Conservation (phyloP, 2,888 invertebrate species). For the Ypsolopha scabrella region DNA sequence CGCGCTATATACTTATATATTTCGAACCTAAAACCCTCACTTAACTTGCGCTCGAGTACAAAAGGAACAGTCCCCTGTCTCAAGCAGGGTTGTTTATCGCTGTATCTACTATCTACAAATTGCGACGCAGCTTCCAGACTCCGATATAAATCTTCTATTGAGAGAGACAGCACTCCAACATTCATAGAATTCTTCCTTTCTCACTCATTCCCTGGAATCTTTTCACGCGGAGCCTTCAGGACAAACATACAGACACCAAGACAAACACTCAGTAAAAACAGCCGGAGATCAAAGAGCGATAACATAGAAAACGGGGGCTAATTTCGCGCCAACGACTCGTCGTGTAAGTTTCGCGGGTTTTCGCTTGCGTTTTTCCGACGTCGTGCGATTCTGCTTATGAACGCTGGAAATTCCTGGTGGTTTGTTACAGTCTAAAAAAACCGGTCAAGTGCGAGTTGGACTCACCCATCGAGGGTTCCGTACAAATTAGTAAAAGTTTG, state of each 20-base stretch:
- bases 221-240: slow-evolving; percentile 36
- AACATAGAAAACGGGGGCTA: slow-evolving; percentile 54
- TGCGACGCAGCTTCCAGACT: slow-evolving; percentile 9
- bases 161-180: slow-evolving; percentile 3
- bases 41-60: no score
- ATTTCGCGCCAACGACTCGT: slow-evolving; percentile 61
- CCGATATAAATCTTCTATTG: slow-evolving; percentile 11
- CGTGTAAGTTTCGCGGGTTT: slow-evolving; percentile 39
- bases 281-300: slow-evolving; percentile 63
- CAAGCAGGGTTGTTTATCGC: slow-evolving; percentile 7
- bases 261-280: slow-evolving; percentile 43
- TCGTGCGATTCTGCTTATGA: no score
- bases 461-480: no score
- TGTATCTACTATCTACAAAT: slow-evolving; percentile 11
- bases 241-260: slow-evolving; percentile 50
- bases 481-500: no score
- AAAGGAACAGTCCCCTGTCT: not conserved
- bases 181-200: slow-evolving; percentile 1
- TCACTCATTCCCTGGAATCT: slow-evolving; percentile 39
- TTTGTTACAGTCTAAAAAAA: no score
- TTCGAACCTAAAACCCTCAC: no score
- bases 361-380: no score
- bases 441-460: no score
- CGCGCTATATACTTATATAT: no score
- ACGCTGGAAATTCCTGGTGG: no score